These are phyloP conservation scores for Chelonus insularis DNA, from an alignment of 1,140 invertebrate species.

Conservation along the genomic window DNA sequence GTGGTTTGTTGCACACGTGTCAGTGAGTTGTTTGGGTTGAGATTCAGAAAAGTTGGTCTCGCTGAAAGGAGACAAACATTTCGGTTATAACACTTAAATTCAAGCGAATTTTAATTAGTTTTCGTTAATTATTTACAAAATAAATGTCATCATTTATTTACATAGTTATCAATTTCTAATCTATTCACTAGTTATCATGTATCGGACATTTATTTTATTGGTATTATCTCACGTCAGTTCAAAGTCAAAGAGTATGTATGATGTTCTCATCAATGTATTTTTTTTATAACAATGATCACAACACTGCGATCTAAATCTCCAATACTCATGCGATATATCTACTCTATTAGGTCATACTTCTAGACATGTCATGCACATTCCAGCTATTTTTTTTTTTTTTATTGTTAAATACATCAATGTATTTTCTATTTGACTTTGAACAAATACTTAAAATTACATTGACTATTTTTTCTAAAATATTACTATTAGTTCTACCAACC, in stretches of 20 bases:
- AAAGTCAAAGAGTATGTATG: conserved; percentile 40
- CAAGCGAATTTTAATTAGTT: conserved; percentile 1
- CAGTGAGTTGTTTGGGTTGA: conserved; percentile 90
- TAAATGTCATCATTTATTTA: conserved; percentile 1
- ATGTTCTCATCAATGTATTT: conserved; percentile 6
- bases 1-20: conserved; percentile 79
- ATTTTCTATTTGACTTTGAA: too few relatives aligned
- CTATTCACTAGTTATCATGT: background rate
- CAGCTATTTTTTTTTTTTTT: too few relatives aligned
- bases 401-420: background rate
- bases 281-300: background rate
- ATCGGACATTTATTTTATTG: background rate
- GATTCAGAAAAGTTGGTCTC: conserved; percentile 94
- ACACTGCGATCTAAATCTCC: conserved; percentile 9
- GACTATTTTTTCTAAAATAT: background rate
- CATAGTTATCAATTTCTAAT: background rate
- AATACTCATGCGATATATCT: conserved; percentile 26
- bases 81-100: conserved; percentile 41
- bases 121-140: background rate
- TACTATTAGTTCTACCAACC: background rate
- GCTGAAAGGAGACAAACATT: conserved; percentile 75
- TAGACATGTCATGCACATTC: too few relatives aligned
- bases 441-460: background rate
- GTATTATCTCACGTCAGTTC: conserved; percentile 34
- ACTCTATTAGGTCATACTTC: too few relatives aligned